phyloP scores from a whole-genome alignment of 2,797 vertebrate species.

The Vultur gryphus region DNA sequence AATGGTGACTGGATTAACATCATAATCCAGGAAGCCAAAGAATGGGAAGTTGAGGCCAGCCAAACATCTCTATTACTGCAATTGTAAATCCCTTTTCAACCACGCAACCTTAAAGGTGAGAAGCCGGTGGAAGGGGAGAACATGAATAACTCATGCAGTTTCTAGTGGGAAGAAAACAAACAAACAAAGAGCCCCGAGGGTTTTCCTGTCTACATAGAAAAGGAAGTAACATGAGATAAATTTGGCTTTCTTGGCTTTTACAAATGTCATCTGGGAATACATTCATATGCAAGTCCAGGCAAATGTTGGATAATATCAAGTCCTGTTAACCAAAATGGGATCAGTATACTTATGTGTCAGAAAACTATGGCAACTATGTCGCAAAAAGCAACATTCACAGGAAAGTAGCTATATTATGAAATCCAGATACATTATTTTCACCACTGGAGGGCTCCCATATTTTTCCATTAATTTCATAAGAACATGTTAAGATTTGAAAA shows the following conservation, averaged over 20 bases:
- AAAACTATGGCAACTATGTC: neutral
- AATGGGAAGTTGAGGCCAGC: neutral
- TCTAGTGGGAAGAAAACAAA: neutral
- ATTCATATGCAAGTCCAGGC: neutral
- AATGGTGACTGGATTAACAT: neutral
- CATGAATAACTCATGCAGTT: neutral
- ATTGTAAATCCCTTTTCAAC: neutral
- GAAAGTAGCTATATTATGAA: neutral
- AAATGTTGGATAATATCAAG: neutral
- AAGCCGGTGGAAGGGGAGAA: neutral
- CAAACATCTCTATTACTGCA: neutral
- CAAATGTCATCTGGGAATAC: neutral
- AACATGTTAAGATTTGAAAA: neutral
- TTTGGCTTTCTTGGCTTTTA: neutral
- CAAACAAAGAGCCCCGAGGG: neutral
- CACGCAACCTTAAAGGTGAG: neutral
- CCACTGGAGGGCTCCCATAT: conserved; percentile 72
- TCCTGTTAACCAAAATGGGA: neutral
- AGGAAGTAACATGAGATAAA: neutral
- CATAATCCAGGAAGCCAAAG: neutral
- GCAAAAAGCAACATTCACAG: neutral
- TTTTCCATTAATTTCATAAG: conserved; percentile 25
- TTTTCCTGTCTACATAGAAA: neutral
- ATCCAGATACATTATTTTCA: conserved; percentile 41
- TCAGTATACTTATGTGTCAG: neutral